phyloP scores from a whole-genome alignment of 2,888 invertebrate species.

The Augochlorella aurata region DNA sequence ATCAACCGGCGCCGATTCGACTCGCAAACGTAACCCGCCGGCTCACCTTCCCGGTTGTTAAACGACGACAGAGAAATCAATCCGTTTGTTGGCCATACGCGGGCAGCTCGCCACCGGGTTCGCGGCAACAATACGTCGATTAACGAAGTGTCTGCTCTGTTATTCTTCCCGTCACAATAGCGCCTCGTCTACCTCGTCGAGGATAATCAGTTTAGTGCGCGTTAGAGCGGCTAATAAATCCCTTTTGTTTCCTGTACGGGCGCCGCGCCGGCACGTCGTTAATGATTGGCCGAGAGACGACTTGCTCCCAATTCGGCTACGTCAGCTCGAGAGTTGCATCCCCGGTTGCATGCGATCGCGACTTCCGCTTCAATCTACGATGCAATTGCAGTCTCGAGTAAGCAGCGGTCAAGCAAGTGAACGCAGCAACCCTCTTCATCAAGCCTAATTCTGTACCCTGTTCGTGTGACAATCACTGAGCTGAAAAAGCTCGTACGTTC shows the following conservation, averaged over 20 bases:
- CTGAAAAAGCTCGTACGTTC: background rate
- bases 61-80: slow-evolving; percentile 69
- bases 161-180: slow-evolving; percentile 73
- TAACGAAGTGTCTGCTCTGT: slow-evolving; percentile 72
- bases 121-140: slow-evolving; percentile 72
- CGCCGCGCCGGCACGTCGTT: slow-evolving; percentile 52
- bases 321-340: slow-evolving; percentile 41
- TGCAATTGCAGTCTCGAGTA: background rate
- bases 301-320: slow-evolving; percentile 36
- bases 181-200: slow-evolving; percentile 66
- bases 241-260: slow-evolving; percentile 68
- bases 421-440: background rate
- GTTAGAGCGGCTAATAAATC: slow-evolving; percentile 75
- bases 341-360: slow-evolving; percentile 21
- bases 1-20: slow-evolving; percentile 26
- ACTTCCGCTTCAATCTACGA: slow-evolving; percentile 40
- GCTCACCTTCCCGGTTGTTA: slow-evolving; percentile 28
- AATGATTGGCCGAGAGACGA: slow-evolving; percentile 57
- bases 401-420: background rate
- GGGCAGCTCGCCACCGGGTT: slow-evolving; percentile 47
- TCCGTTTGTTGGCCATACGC: slow-evolving; percentile 66
- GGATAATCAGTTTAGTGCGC: slow-evolving; percentile 71
- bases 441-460: background rate
- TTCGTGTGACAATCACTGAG: background rate
- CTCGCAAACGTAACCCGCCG: slow-evolving; percentile 1